Conservation (phyloP, 2,888 invertebrate species). For the Diaphora mendica region DNA sequence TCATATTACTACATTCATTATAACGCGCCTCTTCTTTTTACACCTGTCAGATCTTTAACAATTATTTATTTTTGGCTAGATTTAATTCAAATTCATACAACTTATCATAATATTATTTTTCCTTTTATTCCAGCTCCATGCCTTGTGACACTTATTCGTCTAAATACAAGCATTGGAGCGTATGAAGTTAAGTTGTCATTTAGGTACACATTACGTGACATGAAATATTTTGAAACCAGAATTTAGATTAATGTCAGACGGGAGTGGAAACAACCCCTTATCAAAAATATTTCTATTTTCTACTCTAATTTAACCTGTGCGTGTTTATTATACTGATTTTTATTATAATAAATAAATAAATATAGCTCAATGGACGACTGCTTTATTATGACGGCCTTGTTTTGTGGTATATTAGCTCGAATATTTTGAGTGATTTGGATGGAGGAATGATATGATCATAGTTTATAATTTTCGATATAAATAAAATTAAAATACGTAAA, state of each 20-base stretch:
- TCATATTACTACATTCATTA: constrained; percentile 44
- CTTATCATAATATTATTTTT: constrained; percentile 1
- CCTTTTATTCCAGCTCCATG: not conserved
- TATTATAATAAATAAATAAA: constrained; percentile 61
- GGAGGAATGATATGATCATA: constrained; percentile 79
- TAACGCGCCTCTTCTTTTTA: constrained; percentile 39
- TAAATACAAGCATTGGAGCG: constrained; percentile 1
- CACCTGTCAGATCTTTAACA: constrained; percentile 17
- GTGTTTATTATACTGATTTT: constrained; percentile 72
- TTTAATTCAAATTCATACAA: constrained; percentile 11
- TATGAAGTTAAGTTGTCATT: constrained; percentile 6
- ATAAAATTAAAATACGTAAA: constrained; percentile 31
- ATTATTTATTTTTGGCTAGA: constrained; percentile 15
- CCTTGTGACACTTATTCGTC: not conserved
- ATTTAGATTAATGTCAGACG: constrained; percentile 26
- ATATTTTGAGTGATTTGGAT: constrained; percentile 63
- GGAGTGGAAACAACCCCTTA: constrained; percentile 42
- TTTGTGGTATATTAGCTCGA: constrained; percentile 33
- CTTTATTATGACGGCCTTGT: constrained; percentile 44
- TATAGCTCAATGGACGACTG: constrained; percentile 69
- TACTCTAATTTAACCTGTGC: constrained; percentile 66
- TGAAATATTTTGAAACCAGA: constrained; percentile 40
- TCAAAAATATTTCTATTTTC: constrained; percentile 53
- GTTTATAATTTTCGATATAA: constrained; percentile 45
- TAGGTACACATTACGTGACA: constrained; percentile 20